These are phyloP conservation scores for Acanthiza pusilla DNA, from an alignment of 2,797 vertebrate species.

Conservation along the genomic window DNA sequence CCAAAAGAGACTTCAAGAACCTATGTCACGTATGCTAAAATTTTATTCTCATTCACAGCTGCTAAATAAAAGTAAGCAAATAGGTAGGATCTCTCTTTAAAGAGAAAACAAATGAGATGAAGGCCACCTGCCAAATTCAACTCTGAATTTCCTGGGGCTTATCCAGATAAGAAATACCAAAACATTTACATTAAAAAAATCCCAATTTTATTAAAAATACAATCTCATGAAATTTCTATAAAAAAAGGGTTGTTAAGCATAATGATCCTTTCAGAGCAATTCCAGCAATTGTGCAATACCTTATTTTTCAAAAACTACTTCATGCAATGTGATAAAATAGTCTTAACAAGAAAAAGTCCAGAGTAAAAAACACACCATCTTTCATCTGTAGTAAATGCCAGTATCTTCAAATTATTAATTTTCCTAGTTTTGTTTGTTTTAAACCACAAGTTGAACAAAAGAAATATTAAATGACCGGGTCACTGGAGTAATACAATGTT, in stretches of 20 bases:
- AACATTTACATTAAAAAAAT: background rate
- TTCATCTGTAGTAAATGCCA: background rate
- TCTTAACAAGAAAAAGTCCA: background rate
- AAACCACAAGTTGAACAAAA: background rate
- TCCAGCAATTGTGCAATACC: background rate
- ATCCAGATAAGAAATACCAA: background rate
- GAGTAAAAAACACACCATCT: background rate
- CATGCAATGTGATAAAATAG: background rate
- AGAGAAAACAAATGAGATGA: background rate
- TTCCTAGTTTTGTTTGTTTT: background rate
- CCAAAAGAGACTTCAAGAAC: background rate
- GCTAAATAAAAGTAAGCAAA: background rate
- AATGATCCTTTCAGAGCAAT: background rate
- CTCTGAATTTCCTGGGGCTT: background rate
- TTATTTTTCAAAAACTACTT: background rate
- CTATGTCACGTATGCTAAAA: background rate
- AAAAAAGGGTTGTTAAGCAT: background rate
- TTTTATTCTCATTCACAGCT: background rate
- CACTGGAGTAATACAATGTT: background rate
- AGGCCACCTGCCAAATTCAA: background rate
- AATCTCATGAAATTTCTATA: background rate
- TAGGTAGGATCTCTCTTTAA: background rate
- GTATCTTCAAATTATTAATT: background rate
- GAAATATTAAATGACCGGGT: background rate
- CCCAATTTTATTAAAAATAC: background rate